Base-by-base conservation (phyloP, 2,113 vertebrate species). In the Platichthys flesus region DNA sequence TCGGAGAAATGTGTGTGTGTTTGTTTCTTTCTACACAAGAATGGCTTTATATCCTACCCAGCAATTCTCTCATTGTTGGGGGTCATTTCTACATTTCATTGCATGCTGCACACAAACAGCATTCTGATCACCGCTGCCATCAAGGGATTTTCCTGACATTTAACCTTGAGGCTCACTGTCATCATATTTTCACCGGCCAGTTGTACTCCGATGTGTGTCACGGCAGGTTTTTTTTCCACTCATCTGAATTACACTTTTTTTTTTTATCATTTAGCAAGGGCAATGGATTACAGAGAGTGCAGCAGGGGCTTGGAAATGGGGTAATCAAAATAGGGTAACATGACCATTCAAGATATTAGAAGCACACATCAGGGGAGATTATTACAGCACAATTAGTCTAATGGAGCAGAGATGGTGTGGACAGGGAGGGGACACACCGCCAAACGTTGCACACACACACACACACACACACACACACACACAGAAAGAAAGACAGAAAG, bases 381-480 rank as follows among this genome's bases (percentile, higher is more conserved):
- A 95, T 93, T 85, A 93, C 87, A 81, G 79, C 77, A 94, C 93
- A 94, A 94, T 95, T 94, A 94, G 92, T 94, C 91, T 94, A 94
- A 94, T 95, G 94, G 94, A 91, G 89, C 84, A 89, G 86, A 78
- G 82, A 86, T 78, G 82, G 88, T 88, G 84, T 90, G 82, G 84
- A 80, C 45, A n/a, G 80, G 84, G 84, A 77, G 83, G 85, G 80
- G 79, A 80, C 73, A 76, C 77, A 28, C 65, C 51, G 26, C 70
- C 59, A 75, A 70, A 82, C 63, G 52, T 54, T 13, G n/a, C 54
- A 56, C 54, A 71, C 40, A 67, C 12, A 47, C 26, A 28, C 26
- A 28, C 26, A 28, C 26, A 28, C 26, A 28, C 26, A 28, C 26
- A 28, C 26, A 28, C 26, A 28, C 57, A 15, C 12, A 57, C 54